These are phyloP conservation scores for Distichodus sexfasciatus DNA, from an alignment of 2,797 vertebrate genomes.

Conservation along the genomic window DNA sequence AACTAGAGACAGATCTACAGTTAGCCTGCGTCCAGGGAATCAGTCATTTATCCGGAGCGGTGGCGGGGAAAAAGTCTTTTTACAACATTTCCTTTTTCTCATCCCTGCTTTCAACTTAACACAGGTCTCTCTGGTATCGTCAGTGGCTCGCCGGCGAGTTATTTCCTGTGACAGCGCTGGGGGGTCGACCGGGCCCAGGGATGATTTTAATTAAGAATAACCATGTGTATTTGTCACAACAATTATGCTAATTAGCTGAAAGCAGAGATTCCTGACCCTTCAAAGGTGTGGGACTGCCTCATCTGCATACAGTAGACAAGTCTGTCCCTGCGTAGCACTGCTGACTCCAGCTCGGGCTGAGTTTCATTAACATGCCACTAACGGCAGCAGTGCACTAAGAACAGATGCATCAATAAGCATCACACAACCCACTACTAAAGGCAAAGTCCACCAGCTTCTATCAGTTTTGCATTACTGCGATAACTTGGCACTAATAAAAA, in stretches of 20 bases:
- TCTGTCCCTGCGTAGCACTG: constrained; percentile 28
- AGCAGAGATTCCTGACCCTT: constrained; percentile 71
- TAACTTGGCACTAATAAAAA: too few species aligned
- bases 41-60: constrained; percentile 58
- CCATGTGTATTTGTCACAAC: constrained; percentile 86
- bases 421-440: constrained; percentile 16
- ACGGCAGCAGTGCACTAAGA: constrained; percentile 20
- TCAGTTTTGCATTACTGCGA: too few species aligned
- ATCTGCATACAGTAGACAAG: constrained; percentile 73
- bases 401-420: constrained; percentile 27
- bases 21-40: constrained; percentile 50
- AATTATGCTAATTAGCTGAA: constrained; percentile 85
- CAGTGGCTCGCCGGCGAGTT: constrained; percentile 59
- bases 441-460: neutral
- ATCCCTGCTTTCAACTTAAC: constrained; percentile 48
- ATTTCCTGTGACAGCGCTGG: constrained; percentile 75
- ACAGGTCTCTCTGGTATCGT: constrained; percentile 53
- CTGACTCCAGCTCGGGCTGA: constrained; percentile 42
- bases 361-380: constrained; percentile 42
- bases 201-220: constrained; percentile 88
- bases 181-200: constrained; percentile 69
- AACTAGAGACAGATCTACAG: constrained; percentile 59
- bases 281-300: constrained; percentile 65
- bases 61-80: constrained; percentile 61
- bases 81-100: constrained; percentile 59